phyloP scores from a whole-genome alignment of 2,113 vertebrate species.

The Martes martes region DNA sequence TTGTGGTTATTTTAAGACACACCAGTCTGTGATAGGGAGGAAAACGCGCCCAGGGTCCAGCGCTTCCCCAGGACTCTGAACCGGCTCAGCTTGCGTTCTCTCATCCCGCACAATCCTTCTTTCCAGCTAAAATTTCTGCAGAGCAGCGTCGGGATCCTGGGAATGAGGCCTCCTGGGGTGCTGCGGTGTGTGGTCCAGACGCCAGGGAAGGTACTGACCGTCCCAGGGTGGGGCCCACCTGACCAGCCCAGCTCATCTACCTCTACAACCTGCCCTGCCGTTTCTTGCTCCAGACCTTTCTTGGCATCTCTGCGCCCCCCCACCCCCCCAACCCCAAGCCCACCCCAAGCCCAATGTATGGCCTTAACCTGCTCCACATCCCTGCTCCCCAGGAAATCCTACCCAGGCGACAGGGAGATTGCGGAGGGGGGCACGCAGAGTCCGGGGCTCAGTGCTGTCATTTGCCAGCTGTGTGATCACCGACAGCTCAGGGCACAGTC shows the following conservation, averaged over 20 bases:
- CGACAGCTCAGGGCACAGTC: accelerated
- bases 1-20: conserved; percentile 5
- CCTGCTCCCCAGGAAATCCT: not conserved
- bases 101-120: not conserved
- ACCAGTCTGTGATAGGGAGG: not conserved
- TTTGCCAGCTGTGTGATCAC: not conserved
- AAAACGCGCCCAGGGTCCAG: not conserved
- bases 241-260: not conserved
- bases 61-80: not conserved
- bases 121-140: not conserved
- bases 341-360: no score
- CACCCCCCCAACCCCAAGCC: no score
- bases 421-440: no score
- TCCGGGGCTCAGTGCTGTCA: no score
- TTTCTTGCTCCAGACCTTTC: not conserved
- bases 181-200: accelerated
- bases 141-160: not conserved
- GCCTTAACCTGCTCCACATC: no score
- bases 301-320: no score
- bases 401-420: not conserved
- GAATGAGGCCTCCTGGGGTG: not conserved
- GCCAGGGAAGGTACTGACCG: accelerated
- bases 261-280: accelerated
- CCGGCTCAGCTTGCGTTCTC: not conserved
- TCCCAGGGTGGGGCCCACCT: not conserved